phyloP scores from a whole-genome alignment of 2,888 invertebrate genomes.

The Dolichomitus sp. region DNA sequence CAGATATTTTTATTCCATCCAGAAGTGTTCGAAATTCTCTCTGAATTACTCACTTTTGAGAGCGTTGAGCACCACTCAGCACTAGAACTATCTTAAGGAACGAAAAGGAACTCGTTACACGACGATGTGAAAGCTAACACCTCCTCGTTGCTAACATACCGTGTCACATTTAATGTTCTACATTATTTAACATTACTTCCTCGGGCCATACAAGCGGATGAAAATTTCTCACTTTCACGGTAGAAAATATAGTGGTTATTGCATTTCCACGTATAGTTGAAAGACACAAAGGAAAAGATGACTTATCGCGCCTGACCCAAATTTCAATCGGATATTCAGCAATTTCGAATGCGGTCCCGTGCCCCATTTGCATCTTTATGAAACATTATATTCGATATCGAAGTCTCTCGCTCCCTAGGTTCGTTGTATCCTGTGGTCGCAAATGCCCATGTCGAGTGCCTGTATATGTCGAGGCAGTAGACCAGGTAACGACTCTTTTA shows the following conservation, averaged over 20 bases:
- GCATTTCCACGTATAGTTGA: conserved; percentile 4
- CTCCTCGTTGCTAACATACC: not conserved
- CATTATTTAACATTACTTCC: conserved; percentile 33
- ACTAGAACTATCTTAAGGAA: conserved; percentile 32
- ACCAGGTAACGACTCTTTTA: conserved; percentile 40
- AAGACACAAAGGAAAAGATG: not conserved
- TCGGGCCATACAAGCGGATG: not conserved
- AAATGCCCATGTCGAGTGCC: conserved; percentile 2
- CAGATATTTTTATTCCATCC: no score
- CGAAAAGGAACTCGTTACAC: conserved; percentile 25
- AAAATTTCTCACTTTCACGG: conserved; percentile 2
- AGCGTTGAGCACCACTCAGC: no score
- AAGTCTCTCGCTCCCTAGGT: conserved; percentile 21
- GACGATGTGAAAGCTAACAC: conserved; percentile 7
- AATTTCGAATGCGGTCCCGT: conserved; percentile 24
- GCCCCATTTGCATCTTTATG: conserved; percentile 73
- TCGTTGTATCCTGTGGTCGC: conserved; percentile 26
- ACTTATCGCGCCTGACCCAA: conserved; percentile 41
- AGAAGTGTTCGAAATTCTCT: no score
- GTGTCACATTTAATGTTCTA: conserved; percentile 3
- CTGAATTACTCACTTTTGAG: no score
- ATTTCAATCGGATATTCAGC: conserved; percentile 23
- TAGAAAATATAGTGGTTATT: conserved; percentile 21
- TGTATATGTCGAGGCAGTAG: not conserved
- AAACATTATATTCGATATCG: conserved; percentile 69